Evolutionary conservation across 2,888 invertebrate genomes (phyloP), one percentile per base, ranked within the genome.

Genomic region (Idaea biselata): DNA sequence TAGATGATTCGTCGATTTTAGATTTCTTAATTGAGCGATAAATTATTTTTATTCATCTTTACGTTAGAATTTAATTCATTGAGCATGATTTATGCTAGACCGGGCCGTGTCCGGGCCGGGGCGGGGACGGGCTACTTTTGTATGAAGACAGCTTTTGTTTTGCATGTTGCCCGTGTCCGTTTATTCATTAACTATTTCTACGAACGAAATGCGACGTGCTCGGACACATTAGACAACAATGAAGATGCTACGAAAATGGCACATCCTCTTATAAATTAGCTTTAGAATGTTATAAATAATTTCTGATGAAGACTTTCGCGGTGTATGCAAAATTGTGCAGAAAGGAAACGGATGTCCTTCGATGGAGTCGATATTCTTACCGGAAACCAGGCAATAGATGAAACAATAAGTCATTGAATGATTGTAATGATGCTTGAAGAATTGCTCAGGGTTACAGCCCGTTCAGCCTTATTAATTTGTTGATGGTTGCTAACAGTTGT

Each of bases 321-420:
- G 61, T 67, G 65, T 79, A 88, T 88, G 86, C 81, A 84, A 84
- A 87, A 84, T 76, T 76, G 67, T 74, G 72, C 71, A 72, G 72
- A 70, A 76, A 88, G 91, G 91, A 91, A 91, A 82, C 91, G 91
- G 91, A 91, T 79, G 79, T 91, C 91, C 91, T 87, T 78, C 79
- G 81, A 76, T 75, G 76, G 77, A 74, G 73, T 71, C 73, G 73
- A 74, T 77, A 73, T 17, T 18, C 56, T 79, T 68, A 73, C 83
- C 87, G 86, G 88, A 89, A 88, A 84, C 79, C 71, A 70, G 82
- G 73, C 81, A 79, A 70, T 77, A 74, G 73, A 76, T 75, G 72
- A 81, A 79, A 88, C 87, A 87, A 87, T 87, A 75, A 44, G 44
- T 44, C 44, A 44, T 44, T 44, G 44, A 11, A 44, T 44, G 44